These are phyloP conservation scores for Erpornis zantholeuca DNA, from an alignment of 2,113 vertebrate species.

Conservation along the genomic window DNA sequence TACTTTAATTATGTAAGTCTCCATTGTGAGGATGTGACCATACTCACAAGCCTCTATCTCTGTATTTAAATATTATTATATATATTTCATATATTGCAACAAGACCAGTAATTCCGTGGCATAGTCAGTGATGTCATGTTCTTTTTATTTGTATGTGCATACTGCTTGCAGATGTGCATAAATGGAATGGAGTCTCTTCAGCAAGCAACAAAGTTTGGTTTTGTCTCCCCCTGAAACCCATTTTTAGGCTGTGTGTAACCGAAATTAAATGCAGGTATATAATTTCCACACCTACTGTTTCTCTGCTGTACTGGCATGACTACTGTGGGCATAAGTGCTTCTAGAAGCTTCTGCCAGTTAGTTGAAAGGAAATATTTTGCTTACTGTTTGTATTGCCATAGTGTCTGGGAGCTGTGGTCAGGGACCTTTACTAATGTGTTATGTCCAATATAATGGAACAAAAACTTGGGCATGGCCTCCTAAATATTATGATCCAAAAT, in stretches of 20 bases:
- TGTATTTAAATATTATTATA: neutral
- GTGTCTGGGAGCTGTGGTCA: neutral
- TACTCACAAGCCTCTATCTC: neutral
- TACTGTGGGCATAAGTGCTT: neutral
- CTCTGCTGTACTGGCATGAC: neutral
- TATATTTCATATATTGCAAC: neutral
- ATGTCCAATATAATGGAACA: neutral
- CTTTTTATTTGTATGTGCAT: neutral
- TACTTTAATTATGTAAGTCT: neutral
- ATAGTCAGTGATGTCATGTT: neutral
- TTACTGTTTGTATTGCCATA: neutral
- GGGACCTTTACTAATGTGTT: neutral
- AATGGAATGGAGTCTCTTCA: neutral
- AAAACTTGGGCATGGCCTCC: neutral
- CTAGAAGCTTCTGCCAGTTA: neutral
- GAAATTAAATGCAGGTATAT: neutral
- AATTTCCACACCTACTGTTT: neutral
- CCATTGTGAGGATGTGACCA: neutral
- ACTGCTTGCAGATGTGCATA: neutral
- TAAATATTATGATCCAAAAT: neutral
- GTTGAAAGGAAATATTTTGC: neutral
- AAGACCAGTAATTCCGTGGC: neutral
- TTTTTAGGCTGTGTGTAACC: neutral
- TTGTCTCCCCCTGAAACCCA: rapidly evolving
- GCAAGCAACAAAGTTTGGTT: neutral